Base-by-base conservation (phyloP, 2,888 invertebrate species). In the Strigamia transsilvanica region DNA sequence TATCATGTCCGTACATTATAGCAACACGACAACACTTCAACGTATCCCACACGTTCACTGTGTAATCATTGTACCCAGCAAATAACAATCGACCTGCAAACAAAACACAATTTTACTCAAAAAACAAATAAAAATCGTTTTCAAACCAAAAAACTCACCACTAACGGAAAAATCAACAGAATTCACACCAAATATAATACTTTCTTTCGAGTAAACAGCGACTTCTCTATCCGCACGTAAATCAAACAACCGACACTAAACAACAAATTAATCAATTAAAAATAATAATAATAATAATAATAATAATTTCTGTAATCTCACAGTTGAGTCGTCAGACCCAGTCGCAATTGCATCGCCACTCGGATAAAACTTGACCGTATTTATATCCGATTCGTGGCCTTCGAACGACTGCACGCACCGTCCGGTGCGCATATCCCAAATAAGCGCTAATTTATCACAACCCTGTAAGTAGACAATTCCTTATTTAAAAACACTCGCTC, bases 351-450 rank as follows among this genome's bases (percentile, higher is more conserved):
- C 97, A 91, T 99, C 99, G 77, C 99, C 99, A 87, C 97, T 96
- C 5, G 99, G 99, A 91, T 99, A 98, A 91, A 97, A 99, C 88
- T 96, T 93, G 81, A 99, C 98, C 87, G 95, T 94, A 89, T 97
- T 99, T 84, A 99, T 97, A 90, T 99, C 99, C 0, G 98, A 97
- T 85, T 96, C 95, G 89, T 99, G 99, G 21, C 98, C 96, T 89
- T 99, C 99, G 90, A 99, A 99, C 46, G 96, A 95, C 90, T 99
- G 99, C 83, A 98, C 98, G 87, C 98, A 98, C 87, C 96, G 96
- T 0, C 99, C 99, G 77, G 96, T 95, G 86, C 99, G 92, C 95
- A 99, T 97, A 90, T 99, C 99, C 99, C 99, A 99, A 85, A 99
- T 94, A 84, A 98, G 93, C 84, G 98, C 97, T 91, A 95, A 94